Evolutionary conservation across 2,888 invertebrate genomes (phyloP).

Genomic region (Ferdinandea cuprea): DNA sequence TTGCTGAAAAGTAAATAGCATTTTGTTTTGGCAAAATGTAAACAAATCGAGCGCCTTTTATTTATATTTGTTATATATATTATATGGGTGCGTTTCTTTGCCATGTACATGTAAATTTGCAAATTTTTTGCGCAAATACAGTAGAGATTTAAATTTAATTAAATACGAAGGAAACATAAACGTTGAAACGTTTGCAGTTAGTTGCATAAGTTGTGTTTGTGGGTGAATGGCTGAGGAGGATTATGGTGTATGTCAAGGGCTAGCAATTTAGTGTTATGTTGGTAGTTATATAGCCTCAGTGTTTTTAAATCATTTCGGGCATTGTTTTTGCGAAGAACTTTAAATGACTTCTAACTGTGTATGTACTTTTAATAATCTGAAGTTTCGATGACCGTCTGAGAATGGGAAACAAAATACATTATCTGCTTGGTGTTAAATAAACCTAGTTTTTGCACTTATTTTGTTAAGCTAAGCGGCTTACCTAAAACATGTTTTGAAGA

Average conservation of each 20-base stretch:
- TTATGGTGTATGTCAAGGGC: background rate
- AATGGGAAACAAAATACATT: too few relatives aligned
- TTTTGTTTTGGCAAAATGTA: slow-evolving; percentile 13
- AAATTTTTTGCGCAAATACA: slow-evolving; percentile 32
- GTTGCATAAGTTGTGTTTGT: slow-evolving; percentile 34
- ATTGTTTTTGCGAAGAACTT: too few relatives aligned
- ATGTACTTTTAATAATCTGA: too few relatives aligned
- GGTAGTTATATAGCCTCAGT: background rate
- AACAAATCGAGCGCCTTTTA: slow-evolving; percentile 3
- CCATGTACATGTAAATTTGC: background rate
- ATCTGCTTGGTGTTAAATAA: too few relatives aligned
- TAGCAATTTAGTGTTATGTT: background rate
- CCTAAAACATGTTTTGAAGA: too few relatives aligned
- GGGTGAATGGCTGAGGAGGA: background rate
- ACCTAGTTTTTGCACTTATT: too few relatives aligned
- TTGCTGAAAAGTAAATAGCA: slow-evolving; percentile 44
- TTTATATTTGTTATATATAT: background rate
- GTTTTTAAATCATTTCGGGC: too few relatives aligned
- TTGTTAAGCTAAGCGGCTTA: too few relatives aligned
- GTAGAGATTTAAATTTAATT: slow-evolving; percentile 10
- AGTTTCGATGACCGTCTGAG: too few relatives aligned
- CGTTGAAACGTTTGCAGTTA: slow-evolving; percentile 13
- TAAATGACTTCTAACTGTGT: too few relatives aligned
- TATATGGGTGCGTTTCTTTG: slow-evolving; percentile 21
- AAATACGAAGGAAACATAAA: slow-evolving; percentile 30